These are phyloP conservation scores for Luscinia luscinia DNA, from an alignment of 2,797 vertebrate species.

Conservation along the genomic window DNA sequence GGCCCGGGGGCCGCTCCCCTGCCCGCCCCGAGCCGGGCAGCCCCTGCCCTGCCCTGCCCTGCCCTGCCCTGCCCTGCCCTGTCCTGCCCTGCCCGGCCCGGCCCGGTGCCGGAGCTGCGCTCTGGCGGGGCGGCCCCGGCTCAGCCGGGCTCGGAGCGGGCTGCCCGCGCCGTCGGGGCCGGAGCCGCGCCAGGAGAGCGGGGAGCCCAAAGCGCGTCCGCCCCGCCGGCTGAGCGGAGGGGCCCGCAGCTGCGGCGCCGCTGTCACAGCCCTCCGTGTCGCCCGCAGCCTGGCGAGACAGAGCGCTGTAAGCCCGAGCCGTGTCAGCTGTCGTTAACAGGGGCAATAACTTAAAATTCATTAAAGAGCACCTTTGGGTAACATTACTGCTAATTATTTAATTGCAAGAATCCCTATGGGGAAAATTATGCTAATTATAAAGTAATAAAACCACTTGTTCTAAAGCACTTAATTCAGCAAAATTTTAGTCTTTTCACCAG, in stretches of 20 bases:
- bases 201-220: not conserved
- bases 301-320: not conserved
- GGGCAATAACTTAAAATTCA: conserved; percentile 55
- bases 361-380: conserved; percentile 74
- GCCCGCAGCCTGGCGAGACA: not conserved
- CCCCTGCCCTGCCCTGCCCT: not conserved
- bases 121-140: too few species aligned
- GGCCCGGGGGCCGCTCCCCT: not conserved
- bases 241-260: not conserved
- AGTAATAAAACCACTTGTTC: conserved; percentile 75
- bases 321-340: conserved; percentile 7
- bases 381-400: conserved; percentile 81
- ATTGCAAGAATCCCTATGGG: conserved; percentile 76
- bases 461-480: conserved; percentile 76
- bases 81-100: too few species aligned
- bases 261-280: rapidly evolving
- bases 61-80: not conserved
- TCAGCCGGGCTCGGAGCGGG: too few species aligned
- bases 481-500: conserved; percentile 48
- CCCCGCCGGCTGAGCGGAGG: not conserved
- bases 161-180: not conserved
- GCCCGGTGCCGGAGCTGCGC: not conserved
- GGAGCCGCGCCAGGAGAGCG: not conserved
- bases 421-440: conserved; percentile 76
- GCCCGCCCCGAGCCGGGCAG: not conserved